Evolutionary conservation across 1,140 invertebrate species (phyloP), one percentile per base, ranked within the genome.

Genomic region (Drosophila orena): DNA sequence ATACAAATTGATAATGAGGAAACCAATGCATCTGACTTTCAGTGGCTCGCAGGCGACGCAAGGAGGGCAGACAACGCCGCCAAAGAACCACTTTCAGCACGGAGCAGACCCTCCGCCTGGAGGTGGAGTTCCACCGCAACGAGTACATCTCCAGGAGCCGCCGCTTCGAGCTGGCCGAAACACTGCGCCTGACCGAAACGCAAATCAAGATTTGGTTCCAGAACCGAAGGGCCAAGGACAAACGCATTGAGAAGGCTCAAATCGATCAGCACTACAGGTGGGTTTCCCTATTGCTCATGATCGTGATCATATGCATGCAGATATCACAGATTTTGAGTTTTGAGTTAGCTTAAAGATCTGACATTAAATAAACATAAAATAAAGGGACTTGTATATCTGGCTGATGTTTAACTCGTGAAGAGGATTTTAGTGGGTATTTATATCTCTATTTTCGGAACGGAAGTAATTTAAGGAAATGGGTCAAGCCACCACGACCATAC

Each of bases 201-300:
- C 97, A 98, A 93, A 98, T 98, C 53, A 98, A 98, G 93, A 98
- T 98, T 68, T 98, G 98, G 98, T 99, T 98, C 91, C 98, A 99
- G 93, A 99, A 99, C 92, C 94, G 98, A 49, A 93, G 98, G 73
- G 98, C 98, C 8, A 99, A 99, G 93, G 98, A 99, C 88, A 99
- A 99, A 93, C 94, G 98, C 50, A 97, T 99, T 62, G 98, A 99
- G 90, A 99, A 99, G 88, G 97, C 98, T 0, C 97, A 98, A 58
- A 93, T 98, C 27, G 98, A 99, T 93, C 97, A 98, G 84, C 97
- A 98, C 71, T 97, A 97, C 92, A 96, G 98, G 98, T 98, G 56
- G 62, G 72, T 24, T 3, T 44, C 8, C 6, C 17, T 10, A 42
- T 10, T 0, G 7, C 22, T 24, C 22, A 24, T 24, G 22, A 24